phyloP scores from a whole-genome alignment of 30 jellyfish, hydroid and myxozoan genomes.

The Aurelia aurita complex sp. Pacific region DNA sequence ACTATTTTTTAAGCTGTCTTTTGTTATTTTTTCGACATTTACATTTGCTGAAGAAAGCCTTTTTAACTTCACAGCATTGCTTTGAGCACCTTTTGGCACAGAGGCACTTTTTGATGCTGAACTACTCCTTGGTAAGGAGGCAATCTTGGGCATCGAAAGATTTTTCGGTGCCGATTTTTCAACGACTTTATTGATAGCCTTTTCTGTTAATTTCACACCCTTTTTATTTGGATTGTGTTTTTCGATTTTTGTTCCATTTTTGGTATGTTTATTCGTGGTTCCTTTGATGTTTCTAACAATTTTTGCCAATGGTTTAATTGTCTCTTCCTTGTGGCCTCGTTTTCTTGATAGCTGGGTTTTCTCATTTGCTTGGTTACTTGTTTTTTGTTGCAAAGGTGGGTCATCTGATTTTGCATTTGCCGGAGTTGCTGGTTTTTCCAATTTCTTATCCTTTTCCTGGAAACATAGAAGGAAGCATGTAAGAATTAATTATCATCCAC shows the following conservation, averaged over 20 bases:
- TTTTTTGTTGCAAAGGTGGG: not conserved
- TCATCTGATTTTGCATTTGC: too few relatives aligned
- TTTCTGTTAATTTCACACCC: not conserved
- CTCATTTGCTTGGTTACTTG: not conserved
- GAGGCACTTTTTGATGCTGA: not conserved
- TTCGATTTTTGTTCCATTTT: not conserved
- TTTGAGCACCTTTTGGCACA: not conserved
- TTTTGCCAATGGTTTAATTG: conserved; percentile 13
- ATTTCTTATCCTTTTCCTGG: too few relatives aligned
- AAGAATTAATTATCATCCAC: too few relatives aligned
- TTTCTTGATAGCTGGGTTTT: not conserved
- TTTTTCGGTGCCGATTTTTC: not conserved
- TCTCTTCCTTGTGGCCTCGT: not conserved
- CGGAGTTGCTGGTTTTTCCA: too few relatives aligned
- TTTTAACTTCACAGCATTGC: not conserved
- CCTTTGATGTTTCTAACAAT: conserved; percentile 2
- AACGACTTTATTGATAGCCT: not conserved
- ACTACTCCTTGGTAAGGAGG: too few relatives aligned
- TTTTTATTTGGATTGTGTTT: not conserved
- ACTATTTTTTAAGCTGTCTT: not conserved
- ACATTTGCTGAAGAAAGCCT: not conserved
- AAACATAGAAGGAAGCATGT: too few relatives aligned
- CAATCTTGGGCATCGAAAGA: not conserved
- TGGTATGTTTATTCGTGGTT: not conserved
- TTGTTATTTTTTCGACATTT: not conserved